phyloP scores from a whole-genome alignment of 2,888 invertebrate species.

The Fragum fragum region DNA sequence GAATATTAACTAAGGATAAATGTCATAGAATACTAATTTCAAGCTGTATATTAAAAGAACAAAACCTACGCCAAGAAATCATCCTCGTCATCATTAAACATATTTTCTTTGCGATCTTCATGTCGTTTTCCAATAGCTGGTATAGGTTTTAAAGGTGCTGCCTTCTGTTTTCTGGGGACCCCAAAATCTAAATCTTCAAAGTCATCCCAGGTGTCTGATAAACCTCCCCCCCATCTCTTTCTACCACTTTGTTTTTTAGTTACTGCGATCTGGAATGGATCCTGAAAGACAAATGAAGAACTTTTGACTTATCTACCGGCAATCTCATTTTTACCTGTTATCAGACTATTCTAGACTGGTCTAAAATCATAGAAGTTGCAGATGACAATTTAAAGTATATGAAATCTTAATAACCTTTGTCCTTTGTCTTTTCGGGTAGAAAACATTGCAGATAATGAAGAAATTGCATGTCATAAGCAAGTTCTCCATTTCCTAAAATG shows the following conservation, averaged over 20 bases:
- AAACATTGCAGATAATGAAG: too few relatives aligned
- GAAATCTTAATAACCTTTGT: neutral
- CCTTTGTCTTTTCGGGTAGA: neutral
- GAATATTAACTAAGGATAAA: too few relatives aligned
- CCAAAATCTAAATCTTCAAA: slow-evolving; percentile 83
- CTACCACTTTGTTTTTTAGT: slow-evolving; percentile 82
- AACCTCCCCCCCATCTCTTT: slow-evolving; percentile 83
- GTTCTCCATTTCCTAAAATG: too few relatives aligned
- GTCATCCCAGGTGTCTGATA: slow-evolving; percentile 84
- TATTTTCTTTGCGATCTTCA: slow-evolving; percentile 68
- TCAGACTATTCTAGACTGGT: too few relatives aligned
- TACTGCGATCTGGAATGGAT: slow-evolving; percentile 72
- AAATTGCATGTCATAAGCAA: too few relatives aligned
- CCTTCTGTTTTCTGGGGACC: slow-evolving; percentile 75
- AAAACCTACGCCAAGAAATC: slow-evolving; percentile 80
- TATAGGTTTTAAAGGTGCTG: slow-evolving; percentile 70
- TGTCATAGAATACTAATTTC: too few relatives aligned
- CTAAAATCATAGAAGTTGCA: too few relatives aligned
- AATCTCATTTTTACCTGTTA: neutral
- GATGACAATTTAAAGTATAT: too few relatives aligned
- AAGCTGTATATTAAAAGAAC: too few relatives aligned
- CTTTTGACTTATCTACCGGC: neutral
- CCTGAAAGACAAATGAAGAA: slow-evolving; percentile 34
- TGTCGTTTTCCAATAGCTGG: slow-evolving; percentile 68
- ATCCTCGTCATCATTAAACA: slow-evolving; percentile 79